These are phyloP conservation scores for Drosophila pruinosa DNA, from an alignment of 1,140 invertebrate species.

Conservation along the genomic window DNA sequence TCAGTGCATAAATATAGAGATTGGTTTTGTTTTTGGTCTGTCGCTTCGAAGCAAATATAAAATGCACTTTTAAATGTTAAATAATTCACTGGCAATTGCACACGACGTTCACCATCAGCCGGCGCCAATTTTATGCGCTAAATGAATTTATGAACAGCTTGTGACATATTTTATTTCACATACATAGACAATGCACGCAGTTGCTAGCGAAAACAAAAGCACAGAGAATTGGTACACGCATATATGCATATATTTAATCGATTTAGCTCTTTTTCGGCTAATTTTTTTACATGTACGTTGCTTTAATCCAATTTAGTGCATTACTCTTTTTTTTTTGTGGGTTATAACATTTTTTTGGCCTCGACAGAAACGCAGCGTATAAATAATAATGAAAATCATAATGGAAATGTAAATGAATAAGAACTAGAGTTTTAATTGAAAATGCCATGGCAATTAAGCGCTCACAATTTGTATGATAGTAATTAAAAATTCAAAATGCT, in stretches of 20 bases:
- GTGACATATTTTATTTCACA: conserved; percentile 50
- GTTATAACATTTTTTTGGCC: not conserved
- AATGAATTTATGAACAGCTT: conserved; percentile 66
- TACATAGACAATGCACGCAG: conserved; percentile 3
- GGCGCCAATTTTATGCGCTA: conserved; percentile 53
- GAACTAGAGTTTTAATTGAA: conserved; percentile 23
- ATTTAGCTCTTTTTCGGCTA: conserved; percentile 34
- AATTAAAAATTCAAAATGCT: conserved; percentile 17
- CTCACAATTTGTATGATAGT: conserved; percentile 23
- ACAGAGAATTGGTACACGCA: not conserved
- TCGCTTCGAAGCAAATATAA: conserved; percentile 40
- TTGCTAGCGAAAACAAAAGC: conserved; percentile 5
- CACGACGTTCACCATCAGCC: conserved; percentile 9
- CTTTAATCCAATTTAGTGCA: conserved; percentile 25
- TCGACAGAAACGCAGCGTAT: not conserved
- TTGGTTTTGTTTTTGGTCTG: conserved; percentile 40
- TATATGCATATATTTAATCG: conserved; percentile 13
- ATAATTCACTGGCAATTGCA: conserved; percentile 56
- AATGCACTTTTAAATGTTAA: conserved; percentile 61
- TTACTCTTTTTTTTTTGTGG: not conserved
- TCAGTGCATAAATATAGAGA: no score
- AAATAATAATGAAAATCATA: conserved; percentile 25
- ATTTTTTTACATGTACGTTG: conserved; percentile 14
- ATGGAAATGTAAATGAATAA: conserved; percentile 13
- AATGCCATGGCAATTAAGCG: conserved; percentile 33